Conservation (phyloP, 2,113 vertebrate species). For the Malaclemys terrapin region DNA sequence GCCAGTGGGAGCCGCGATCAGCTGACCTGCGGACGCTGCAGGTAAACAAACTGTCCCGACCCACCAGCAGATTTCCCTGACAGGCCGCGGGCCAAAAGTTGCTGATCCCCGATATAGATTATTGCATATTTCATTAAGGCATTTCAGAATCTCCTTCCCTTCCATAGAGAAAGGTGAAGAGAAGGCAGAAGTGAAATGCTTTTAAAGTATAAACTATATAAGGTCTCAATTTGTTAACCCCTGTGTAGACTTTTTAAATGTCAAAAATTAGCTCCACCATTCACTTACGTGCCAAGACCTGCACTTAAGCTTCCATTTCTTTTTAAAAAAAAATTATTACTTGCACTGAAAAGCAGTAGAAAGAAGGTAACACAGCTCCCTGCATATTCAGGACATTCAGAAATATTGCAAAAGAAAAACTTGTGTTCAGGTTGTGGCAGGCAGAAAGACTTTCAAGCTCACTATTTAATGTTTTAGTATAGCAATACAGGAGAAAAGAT, state of each 20-base stretch:
- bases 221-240: not conserved
- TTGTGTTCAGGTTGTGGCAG: not conserved
- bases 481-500: not conserved
- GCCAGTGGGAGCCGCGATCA: too few relatives aligned
- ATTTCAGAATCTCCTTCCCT: not conserved
- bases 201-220: not conserved
- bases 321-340: not conserved
- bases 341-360: not conserved
- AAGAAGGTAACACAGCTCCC: not conserved
- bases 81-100: too few relatives aligned
- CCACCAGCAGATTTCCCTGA: too few relatives aligned
- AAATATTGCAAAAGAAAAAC: conserved; percentile 23
- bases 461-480: not conserved
- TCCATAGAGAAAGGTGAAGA: not conserved
- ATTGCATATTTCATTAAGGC: not conserved
- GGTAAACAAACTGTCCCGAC: too few relatives aligned
- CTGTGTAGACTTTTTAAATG: not conserved
- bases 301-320: not conserved
- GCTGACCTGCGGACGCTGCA: too few relatives aligned
- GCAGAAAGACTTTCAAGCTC: conserved; percentile 19
- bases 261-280: not conserved
- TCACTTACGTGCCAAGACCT: not conserved
- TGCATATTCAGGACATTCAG: not conserved
- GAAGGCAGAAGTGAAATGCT: not conserved
- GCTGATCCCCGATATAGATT: not conserved